Evolutionary conservation across 2,888 invertebrate genomes (phyloP).

Genomic region (Terebella lapidaria): DNA sequence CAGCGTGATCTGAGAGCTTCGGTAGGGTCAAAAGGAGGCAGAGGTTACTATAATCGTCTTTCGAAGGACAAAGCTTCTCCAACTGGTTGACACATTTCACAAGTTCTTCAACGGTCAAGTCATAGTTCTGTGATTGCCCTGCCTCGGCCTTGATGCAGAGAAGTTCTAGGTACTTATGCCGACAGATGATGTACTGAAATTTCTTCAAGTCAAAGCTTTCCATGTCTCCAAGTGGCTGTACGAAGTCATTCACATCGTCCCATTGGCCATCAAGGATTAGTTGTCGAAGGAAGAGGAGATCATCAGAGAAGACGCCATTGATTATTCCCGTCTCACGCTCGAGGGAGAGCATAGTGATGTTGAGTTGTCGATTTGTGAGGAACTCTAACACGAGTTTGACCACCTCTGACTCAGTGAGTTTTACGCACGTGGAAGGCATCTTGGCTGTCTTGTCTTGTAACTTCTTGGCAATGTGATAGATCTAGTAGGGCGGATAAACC

Average conservation of each 20-base stretch:
- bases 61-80: conserved; percentile 81
- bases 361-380: conserved; percentile 73
- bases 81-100: conserved; percentile 85
- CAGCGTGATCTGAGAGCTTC: conserved; percentile 84
- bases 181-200: conserved; percentile 80
- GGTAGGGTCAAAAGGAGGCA: conserved; percentile 86
- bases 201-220: conserved; percentile 76
- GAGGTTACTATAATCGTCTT: conserved; percentile 89
- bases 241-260: conserved; percentile 94
- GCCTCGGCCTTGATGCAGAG: conserved; percentile 82
- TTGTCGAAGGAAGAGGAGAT: conserved; percentile 87
- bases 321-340: conserved; percentile 85
- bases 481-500: too few relatives aligned
- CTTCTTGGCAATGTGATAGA: too few relatives aligned
- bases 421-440: conserved; percentile 42
- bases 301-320: conserved; percentile 74
- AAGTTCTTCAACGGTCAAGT: conserved; percentile 89
- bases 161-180: conserved; percentile 89
- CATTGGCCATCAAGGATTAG: conserved; percentile 95
- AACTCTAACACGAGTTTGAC: conserved; percentile 60
- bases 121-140: conserved; percentile 64
- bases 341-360: conserved; percentile 79
- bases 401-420: conserved; percentile 52
- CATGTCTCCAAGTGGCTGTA: conserved; percentile 75
- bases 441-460: too few relatives aligned